phyloP scores from a whole-genome alignment of 2,113 vertebrate genomes.

The Casuarius casuarius region DNA sequence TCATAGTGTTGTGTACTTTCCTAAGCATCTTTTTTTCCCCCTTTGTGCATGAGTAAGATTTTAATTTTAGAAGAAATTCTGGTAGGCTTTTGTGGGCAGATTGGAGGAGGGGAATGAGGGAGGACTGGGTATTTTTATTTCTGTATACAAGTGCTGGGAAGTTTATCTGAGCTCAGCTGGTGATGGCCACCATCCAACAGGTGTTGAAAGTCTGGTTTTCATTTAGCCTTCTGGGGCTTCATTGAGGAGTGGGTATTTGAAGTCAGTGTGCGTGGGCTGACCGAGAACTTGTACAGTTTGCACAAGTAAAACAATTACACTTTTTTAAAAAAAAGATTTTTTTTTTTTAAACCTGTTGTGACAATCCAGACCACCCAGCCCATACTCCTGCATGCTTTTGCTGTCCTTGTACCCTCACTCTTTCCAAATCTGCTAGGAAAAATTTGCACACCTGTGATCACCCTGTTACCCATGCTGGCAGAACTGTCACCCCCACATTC shows the following conservation, averaged over 20 bases:
- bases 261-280: fast-evolving
- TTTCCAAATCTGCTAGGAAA: too few relatives aligned
- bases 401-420: too few relatives aligned
- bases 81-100: not conserved
- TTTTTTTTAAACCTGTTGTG: too few relatives aligned
- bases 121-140: not conserved
- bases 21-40: not conserved
- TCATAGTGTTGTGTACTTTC: not conserved
- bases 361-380: too few relatives aligned
- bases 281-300: not conserved
- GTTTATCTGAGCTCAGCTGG: not conserved
- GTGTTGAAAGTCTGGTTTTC: not conserved
- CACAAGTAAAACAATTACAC: too few relatives aligned
- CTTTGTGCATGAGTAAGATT: not conserved
- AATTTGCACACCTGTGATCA: too few relatives aligned
- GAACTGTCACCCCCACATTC: too few relatives aligned
- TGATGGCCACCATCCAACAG: not conserved
- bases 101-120: not conserved
- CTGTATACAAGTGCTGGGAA: not conserved
- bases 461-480: too few relatives aligned
- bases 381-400: too few relatives aligned
- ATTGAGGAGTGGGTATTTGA: not conserved
- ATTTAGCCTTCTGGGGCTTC: not conserved
- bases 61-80: slow-evolving; percentile 20
- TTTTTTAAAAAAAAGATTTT: too few relatives aligned